Evolutionary conservation across 1,140 invertebrate genomes (phyloP).

Genomic region (Spodoptera frugiperda): DNA sequence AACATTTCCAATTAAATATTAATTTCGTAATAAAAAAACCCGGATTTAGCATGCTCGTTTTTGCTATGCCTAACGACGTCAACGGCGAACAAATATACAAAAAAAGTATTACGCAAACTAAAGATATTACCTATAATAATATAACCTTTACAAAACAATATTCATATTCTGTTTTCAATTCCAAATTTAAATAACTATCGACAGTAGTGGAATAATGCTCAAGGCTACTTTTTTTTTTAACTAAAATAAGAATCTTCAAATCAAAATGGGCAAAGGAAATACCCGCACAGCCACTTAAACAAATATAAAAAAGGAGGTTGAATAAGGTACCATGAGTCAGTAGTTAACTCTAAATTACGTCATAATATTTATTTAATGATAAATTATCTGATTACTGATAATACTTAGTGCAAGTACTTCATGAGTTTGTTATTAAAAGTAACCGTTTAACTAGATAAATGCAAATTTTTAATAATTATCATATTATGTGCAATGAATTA

Average conservation of each 20-base stretch:
- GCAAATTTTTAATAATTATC: neutral
- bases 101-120: conserved; percentile 26
- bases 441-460: neutral
- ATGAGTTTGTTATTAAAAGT: neutral
- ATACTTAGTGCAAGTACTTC: neutral
- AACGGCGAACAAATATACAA: conserved; percentile 14
- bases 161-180: conserved; percentile 10
- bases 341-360: conserved; percentile 50
- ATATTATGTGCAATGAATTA: too few species aligned
- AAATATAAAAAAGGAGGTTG: conserved; percentile 41
- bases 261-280: conserved; percentile 40
- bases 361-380: conserved; percentile 69
- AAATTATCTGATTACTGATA: conserved; percentile 60
- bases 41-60: conserved; percentile 19
- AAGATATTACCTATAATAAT: neutral
- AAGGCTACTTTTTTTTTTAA: conserved; percentile 41
- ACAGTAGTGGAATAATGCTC: conserved; percentile 27
- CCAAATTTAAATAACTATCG: conserved; percentile 41
- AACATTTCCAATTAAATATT: conserved; percentile 11
- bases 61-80: conserved; percentile 17
- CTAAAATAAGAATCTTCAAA: conserved; percentile 29
- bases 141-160: conserved; percentile 13
- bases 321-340: conserved; percentile 37
- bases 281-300: conserved; percentile 2
- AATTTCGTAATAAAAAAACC: conserved; percentile 17